A percentile compares a stretch with the other conserved stretches of the same genome.
Conservation (phyloP, 2,113 vertebrate species). For the Indicator maculatus region DNA sequence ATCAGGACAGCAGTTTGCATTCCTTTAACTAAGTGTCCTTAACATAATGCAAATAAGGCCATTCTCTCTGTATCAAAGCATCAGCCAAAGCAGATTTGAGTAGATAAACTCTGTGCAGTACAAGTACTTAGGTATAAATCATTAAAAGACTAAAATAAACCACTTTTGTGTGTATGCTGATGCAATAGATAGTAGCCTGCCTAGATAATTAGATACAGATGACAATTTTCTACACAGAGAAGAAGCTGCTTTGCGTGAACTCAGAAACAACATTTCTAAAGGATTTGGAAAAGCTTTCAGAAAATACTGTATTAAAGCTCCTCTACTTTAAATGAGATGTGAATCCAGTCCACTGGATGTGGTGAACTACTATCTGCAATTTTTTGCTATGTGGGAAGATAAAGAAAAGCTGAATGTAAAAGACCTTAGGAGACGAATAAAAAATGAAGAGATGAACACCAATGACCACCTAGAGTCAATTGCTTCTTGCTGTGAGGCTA, state of each 20-base stretch:
- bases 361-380: neutral
- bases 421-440: neutral
- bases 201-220: neutral
- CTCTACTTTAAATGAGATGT: neutral
- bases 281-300: neutral
- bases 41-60: neutral
- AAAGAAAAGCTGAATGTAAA: neutral
- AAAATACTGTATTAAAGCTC: neutral
- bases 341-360: neutral
- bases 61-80: neutral
- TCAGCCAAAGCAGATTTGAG: neutral
- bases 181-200: neutral
- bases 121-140: neutral
- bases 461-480: neutral
- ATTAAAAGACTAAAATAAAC: neutral
- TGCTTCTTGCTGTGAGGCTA: neutral
- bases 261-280: neutral
- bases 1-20: neutral
- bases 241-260: neutral
- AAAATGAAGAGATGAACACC: neutral
- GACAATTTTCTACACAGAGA: neutral
- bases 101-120: neutral
- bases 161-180: neutral
- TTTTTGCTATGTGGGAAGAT: neutral
- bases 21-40: neutral